Percentiles rank a stretch among this genome's conserved stretches.
These are phyloP conservation scores for Cottus gobio DNA, from an alignment of 2,113 vertebrate species.

Conservation along the genomic window DNA sequence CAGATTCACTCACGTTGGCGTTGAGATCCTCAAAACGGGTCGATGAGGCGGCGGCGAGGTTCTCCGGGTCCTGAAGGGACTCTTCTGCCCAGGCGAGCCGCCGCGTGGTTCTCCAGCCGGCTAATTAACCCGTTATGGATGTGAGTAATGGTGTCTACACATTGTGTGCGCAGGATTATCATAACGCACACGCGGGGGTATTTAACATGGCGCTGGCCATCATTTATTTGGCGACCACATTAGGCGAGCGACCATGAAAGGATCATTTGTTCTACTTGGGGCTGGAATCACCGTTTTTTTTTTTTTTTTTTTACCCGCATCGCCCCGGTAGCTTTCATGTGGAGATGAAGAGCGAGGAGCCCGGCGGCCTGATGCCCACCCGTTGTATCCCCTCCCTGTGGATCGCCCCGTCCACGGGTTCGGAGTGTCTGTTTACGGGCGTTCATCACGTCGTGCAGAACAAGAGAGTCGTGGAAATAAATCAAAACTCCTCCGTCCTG, in stretches of 20 bases:
- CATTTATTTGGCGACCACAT: conserved; percentile 14
- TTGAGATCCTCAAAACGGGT: conserved; percentile 22
- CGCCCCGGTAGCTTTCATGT: conserved; percentile 58
- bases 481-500: conserved; percentile 71
- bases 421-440: conserved; percentile 64
- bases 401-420: conserved; percentile 23
- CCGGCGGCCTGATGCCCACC: conserved; percentile 18
- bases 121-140: conserved; percentile 37
- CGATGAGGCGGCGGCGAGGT: conserved; percentile 17
- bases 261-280: conserved; percentile 55
- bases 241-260: conserved; percentile 46
- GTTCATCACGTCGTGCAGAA: conserved; percentile 75
- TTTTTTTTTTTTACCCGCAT: conserved; percentile 21
- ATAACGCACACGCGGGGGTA: conserved; percentile 39
- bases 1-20: conserved; percentile 21
- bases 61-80: neutral
- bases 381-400: no score
- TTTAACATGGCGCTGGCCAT: conserved; percentile 25
- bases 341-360: conserved; percentile 54
- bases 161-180: no score
- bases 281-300: conserved; percentile 39
- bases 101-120: conserved; percentile 4
- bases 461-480: conserved; percentile 70
- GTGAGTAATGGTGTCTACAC: conserved; percentile 13
- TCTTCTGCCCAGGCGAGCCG: conserved; percentile 4